phyloP scores from a whole-genome alignment of 2,113 vertebrate genomes.

The Ginglymostoma cirratum region DNA sequence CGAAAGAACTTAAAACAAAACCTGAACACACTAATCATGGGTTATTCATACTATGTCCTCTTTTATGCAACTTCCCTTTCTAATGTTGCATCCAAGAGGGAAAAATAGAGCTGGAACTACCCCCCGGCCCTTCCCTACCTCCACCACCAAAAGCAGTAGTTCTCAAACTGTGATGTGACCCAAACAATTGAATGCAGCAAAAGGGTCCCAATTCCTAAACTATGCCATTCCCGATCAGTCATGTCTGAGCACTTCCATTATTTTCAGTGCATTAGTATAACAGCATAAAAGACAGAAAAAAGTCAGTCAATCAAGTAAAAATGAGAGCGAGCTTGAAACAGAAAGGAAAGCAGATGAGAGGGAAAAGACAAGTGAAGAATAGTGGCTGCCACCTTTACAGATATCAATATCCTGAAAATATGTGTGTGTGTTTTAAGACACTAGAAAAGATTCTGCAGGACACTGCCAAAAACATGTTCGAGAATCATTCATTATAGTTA shows the following conservation, averaged over 20 bases:
- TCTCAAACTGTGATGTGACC: not conserved
- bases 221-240: not conserved
- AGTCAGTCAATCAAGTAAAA: not conserved
- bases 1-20: slow-evolving; percentile 8
- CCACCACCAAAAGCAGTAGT: not conserved
- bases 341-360: not conserved
- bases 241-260: not conserved
- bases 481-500: not conserved
- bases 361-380: not conserved
- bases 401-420: not conserved
- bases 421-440: too few species aligned
- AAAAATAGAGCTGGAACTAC: not conserved
- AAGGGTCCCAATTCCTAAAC: not conserved
- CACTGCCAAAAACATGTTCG: not conserved
- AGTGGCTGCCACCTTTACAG: not conserved
- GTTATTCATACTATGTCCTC: not conserved
- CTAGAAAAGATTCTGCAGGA: not conserved
- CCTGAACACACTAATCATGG: not conserved
- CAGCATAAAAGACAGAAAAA: not conserved
- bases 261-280: not conserved
- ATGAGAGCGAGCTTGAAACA: not conserved
- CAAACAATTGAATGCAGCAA: not conserved
- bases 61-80: not conserved
- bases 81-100: not conserved
- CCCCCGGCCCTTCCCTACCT: too few species aligned